Evolutionary conservation across 2,888 invertebrate species (phyloP).

Genomic region (Diplazon laetatorius): DNA sequence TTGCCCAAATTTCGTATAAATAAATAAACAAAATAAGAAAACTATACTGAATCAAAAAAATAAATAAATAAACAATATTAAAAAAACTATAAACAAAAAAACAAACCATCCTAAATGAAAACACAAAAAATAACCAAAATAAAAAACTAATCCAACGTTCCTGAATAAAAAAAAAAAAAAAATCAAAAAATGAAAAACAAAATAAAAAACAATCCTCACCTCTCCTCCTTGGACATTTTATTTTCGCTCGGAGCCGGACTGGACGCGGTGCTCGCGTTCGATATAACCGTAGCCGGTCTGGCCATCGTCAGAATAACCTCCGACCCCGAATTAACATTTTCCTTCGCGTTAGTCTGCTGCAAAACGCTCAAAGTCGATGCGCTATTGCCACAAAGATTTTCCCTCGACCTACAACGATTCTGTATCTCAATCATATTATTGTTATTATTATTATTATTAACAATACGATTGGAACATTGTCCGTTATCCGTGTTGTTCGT

Average conservation of each 20-base stretch:
- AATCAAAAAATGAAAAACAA: too few species aligned
- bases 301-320: conserved; percentile 87
- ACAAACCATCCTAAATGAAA: too few species aligned
- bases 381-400: conserved; percentile 81
- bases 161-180: too few species aligned
- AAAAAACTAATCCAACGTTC: too few species aligned
- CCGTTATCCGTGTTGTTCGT: conserved; percentile 68
- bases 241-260: conserved; percentile 85
- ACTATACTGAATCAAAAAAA: too few species aligned
- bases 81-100: too few species aligned
- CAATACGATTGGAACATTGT: conserved; percentile 76
- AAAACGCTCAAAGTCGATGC: conserved; percentile 78
- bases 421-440: conserved; percentile 80
- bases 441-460: conserved; percentile 77
- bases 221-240: conserved; percentile 85
- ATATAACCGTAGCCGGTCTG: conserved; percentile 87
- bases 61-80: too few species aligned
- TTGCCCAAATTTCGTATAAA: too few species aligned
- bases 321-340: conserved; percentile 79
- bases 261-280: conserved; percentile 85
- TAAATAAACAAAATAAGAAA: too few species aligned
- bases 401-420: conserved; percentile 81
- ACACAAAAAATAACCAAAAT: too few species aligned
- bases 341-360: conserved; percentile 76
- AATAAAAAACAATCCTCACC: conserved; percentile 79